A percentile compares a stretch with the other conserved stretches of the same genome.
phyloP scores from a whole-genome alignment of 2,888 invertebrate genomes.

The Pachliopta kotzebuea region DNA sequence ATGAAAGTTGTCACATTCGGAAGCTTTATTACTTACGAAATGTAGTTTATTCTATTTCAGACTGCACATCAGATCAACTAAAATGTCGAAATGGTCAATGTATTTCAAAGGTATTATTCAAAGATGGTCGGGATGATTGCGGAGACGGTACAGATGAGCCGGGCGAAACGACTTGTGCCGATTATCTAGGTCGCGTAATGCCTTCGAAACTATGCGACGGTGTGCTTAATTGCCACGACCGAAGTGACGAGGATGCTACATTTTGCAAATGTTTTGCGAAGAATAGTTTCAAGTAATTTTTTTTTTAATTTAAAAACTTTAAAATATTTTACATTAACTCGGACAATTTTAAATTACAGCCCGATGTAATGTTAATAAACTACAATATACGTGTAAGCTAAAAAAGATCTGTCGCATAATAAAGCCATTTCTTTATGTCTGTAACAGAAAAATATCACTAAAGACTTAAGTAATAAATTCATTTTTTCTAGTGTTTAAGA shows the following conservation, averaged over 20 bases:
- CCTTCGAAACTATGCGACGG: constrained; percentile 89
- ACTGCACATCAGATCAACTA: constrained; percentile 82
- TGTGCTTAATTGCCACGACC: constrained; percentile 87
- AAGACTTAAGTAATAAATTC: too few relatives aligned
- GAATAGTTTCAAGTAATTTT: constrained; percentile 48
- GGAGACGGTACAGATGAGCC: constrained; percentile 87
- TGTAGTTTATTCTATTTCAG: constrained; percentile 59
- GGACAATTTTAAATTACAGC: neutral
- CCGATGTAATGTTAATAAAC: too few relatives aligned
- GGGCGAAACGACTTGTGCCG: constrained; percentile 81
- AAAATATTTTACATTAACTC: neutral
- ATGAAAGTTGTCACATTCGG: neutral
- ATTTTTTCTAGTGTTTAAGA: too few relatives aligned
- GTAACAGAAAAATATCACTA: too few relatives aligned
- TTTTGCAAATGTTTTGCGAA: constrained; percentile 82
- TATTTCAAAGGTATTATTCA: constrained; percentile 84
- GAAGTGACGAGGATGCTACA: constrained; percentile 86
- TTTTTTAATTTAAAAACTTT: neutral
- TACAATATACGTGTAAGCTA: too few relatives aligned
- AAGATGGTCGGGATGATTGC: constrained; percentile 85
- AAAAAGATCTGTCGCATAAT: too few relatives aligned
- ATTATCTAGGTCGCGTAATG: constrained; percentile 84
- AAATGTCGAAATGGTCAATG: constrained; percentile 85
- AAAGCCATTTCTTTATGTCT: too few relatives aligned
- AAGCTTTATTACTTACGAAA: neutral